These are phyloP conservation scores for Lutjanus argentimaculatus DNA, from an alignment of 2,797 vertebrate species.

Conservation along the genomic window DNA sequence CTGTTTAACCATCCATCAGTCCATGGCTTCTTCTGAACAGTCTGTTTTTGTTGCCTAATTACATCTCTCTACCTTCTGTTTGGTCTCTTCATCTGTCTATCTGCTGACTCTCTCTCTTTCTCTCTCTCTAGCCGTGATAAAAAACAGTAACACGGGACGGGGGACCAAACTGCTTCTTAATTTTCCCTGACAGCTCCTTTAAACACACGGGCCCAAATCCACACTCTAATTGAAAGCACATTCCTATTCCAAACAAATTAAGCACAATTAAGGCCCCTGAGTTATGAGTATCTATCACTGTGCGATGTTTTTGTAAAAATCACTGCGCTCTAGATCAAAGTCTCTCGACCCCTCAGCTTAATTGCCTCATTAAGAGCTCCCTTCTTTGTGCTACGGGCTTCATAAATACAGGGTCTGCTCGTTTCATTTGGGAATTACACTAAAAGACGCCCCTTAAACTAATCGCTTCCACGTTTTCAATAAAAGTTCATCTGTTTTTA, in stretches of 20 bases:
- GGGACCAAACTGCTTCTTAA: conserved; percentile 97
- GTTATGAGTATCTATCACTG: conserved; percentile 99
- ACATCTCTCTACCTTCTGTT: conserved; percentile 91
- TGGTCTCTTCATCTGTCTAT: conserved; percentile 74
- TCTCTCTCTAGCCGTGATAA: conserved; percentile 91
- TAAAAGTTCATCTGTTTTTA: conserved; percentile 89
- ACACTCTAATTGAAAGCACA: conserved; percentile 99
- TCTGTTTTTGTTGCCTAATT: conserved; percentile 91
- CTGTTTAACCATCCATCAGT: conserved; percentile 63
- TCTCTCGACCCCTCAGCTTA: conserved; percentile 93
- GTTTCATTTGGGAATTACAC: conserved; percentile 97
- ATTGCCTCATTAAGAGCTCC: conserved; percentile 99
- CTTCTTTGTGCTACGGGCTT: conserved; percentile 91
- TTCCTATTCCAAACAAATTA: conserved; percentile 99
- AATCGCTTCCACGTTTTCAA: conserved; percentile 98
- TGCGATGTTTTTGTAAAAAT: conserved; percentile 99
- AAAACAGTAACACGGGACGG: conserved; percentile 92
- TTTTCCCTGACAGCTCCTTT: conserved; percentile 98
- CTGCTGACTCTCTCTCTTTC: conserved; percentile 72
- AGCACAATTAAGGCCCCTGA: conserved; percentile 99
- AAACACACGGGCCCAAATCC: conserved; percentile 93
- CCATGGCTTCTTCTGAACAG: conserved; percentile 62
- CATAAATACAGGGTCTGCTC: conserved; percentile 93
- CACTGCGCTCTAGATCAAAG: conserved; percentile 99
- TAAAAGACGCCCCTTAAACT: conserved; percentile 94